Conservation (phyloP, 2,888 invertebrate genomes). For the Ophonus ardosiacus region DNA sequence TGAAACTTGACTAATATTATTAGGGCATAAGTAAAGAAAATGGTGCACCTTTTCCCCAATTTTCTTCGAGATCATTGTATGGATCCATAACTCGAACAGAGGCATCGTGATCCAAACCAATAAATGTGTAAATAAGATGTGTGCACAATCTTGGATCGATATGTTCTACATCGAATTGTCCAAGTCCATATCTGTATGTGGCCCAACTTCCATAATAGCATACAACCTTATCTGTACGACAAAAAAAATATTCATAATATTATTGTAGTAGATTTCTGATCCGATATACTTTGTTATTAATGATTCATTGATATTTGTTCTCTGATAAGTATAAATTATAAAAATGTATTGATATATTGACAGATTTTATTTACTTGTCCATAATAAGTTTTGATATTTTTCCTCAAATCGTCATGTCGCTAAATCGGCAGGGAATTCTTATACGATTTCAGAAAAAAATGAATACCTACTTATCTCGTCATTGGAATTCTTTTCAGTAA, state of each 20-base stretch:
- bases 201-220: constrained; percentile 78
- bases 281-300: background rate
- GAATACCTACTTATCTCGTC: too few species aligned
- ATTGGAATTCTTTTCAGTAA: too few species aligned
- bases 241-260: background rate
- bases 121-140: constrained; percentile 78
- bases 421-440: too few species aligned
- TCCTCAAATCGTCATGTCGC: too few species aligned
- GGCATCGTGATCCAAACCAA: constrained; percentile 76
- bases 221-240: constrained; percentile 70
- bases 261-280: background rate
- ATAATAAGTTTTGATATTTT: too few species aligned
- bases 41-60: constrained; percentile 55
- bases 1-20: background rate
- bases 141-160: constrained; percentile 77
- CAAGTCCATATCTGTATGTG: constrained; percentile 71
- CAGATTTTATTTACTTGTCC: too few species aligned
- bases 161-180: constrained; percentile 74
- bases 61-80: constrained; percentile 71
- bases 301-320: background rate
- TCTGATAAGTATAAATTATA: background rate
- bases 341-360: too few species aligned
- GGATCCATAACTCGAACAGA: constrained; percentile 75
- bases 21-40: background rate
- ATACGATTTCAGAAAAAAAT: too few species aligned